phyloP scores from a whole-genome alignment of 1,140 invertebrate species.

The Probaryconus sp. region DNA sequence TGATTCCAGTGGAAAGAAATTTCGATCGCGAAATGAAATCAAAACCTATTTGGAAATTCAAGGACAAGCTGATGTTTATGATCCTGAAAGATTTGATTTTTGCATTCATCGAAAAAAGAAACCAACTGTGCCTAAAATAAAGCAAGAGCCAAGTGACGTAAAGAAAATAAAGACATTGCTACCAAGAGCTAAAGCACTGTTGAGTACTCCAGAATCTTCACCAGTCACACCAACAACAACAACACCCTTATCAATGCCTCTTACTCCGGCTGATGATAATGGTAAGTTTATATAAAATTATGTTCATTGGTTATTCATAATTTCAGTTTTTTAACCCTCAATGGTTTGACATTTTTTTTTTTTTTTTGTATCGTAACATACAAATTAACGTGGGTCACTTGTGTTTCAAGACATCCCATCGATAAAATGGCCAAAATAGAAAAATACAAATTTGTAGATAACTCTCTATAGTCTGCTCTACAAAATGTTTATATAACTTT shows the following conservation, averaged over 20 bases:
- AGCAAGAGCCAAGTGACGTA: constrained; percentile 62
- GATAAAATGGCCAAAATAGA: too few relatives aligned
- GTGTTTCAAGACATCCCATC: too few relatives aligned
- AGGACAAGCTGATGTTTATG: constrained; percentile 68
- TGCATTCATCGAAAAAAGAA: constrained; percentile 74
- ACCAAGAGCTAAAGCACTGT: constrained; percentile 67
- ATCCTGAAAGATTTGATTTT: constrained; percentile 77
- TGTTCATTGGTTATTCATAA: too few relatives aligned
- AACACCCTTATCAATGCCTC: constrained; percentile 51
- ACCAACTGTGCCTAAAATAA: constrained; percentile 38
- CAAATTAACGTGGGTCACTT: too few relatives aligned
- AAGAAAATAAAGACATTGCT: constrained; percentile 76
- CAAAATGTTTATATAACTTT: too few relatives aligned
- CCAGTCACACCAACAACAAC: constrained; percentile 13
- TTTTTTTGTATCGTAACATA: too few relatives aligned
- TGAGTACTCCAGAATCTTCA: constrained; percentile 30
- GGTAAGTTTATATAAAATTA: constrained; percentile 65
- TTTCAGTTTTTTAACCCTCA: constrained; percentile 6
- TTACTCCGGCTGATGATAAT: constrained; percentile 62
- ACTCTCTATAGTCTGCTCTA: too few relatives aligned
- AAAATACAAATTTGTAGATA: too few relatives aligned
- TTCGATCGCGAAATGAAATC: constrained; percentile 76
- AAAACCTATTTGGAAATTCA: constrained; percentile 72
- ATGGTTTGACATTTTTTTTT: too few relatives aligned
- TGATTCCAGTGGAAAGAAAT: constrained; percentile 75